These are phyloP conservation scores for Eptesicus fuscus DNA, from an alignment of 2,113 vertebrate species.

Conservation along the genomic window DNA sequence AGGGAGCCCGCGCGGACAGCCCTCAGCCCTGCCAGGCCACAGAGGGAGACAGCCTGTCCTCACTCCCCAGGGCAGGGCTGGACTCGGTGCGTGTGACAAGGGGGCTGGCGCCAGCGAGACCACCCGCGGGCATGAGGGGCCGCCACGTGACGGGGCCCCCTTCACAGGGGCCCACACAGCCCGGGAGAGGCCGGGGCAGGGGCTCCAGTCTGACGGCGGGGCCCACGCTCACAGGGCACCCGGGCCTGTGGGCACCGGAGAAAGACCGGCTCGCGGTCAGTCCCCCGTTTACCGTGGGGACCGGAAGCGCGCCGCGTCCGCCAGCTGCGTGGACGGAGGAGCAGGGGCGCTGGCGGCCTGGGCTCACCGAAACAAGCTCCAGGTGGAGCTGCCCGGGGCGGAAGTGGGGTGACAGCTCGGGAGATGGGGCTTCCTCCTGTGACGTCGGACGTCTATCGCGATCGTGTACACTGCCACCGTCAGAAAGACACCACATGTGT, in stretches of 20 bases:
- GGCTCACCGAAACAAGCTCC: neutral
- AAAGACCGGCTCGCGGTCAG: neutral
- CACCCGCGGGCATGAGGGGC: neutral
- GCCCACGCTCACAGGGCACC: neutral
- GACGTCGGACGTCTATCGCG: too few relatives aligned
- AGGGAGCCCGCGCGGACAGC: rapidly evolving
- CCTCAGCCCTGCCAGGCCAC: rapidly evolving
- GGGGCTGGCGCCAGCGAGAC: neutral
- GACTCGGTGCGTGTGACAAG: neutral
- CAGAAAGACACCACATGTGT: neutral
- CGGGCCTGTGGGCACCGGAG: neutral
- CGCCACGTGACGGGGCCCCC: rapidly evolving
- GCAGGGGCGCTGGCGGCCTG: neutral
- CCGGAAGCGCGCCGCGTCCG: too few relatives aligned
- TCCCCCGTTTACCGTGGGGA: too few relatives aligned
- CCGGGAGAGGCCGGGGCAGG: too few relatives aligned
- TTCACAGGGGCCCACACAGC: rapidly evolving
- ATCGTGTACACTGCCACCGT: too few relatives aligned
- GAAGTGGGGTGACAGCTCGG: neutral
- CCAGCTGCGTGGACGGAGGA: neutral
- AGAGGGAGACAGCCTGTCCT: rapidly evolving
- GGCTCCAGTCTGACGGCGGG: rapidly evolving
- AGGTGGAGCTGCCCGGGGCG: neutral
- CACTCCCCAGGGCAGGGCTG: neutral
- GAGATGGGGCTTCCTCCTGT: too few relatives aligned